A percentile compares a stretch with the other conserved stretches of the same genome.
Evolutionary conservation across 2,113 vertebrate genomes (phyloP).

Genomic region (Psilopsiagon aurifrons): DNA sequence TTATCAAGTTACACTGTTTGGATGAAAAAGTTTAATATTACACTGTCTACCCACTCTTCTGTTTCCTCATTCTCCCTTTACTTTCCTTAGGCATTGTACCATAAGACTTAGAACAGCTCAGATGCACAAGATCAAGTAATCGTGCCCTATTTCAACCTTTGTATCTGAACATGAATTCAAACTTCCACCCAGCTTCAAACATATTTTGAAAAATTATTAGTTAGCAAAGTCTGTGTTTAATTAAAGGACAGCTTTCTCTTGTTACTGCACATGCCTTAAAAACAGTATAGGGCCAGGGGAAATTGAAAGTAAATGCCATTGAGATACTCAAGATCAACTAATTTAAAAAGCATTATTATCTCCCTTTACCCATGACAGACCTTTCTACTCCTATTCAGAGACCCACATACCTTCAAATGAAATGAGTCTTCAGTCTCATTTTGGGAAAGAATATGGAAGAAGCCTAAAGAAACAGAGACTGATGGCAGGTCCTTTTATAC

Average conservation of each 20-base stretch:
- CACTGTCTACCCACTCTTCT: background rate
- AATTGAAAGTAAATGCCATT: background rate
- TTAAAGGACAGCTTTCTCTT: background rate
- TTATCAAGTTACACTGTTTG: conserved; percentile 25
- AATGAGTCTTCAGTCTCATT: background rate
- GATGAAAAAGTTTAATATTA: conserved; percentile 21
- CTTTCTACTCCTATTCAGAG: background rate
- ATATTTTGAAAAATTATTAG: background rate
- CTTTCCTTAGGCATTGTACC: background rate
- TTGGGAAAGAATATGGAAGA: background rate
- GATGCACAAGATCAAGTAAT: background rate
- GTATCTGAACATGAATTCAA: background rate
- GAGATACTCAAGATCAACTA: background rate
- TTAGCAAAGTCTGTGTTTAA: background rate
- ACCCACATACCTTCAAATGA: background rate
- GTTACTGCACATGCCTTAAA: background rate
- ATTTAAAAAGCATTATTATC: background rate
- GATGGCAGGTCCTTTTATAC: background rate
- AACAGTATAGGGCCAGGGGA: background rate
- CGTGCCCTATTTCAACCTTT: background rate
- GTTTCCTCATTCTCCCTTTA: background rate
- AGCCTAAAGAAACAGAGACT: background rate
- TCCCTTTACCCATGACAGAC: background rate
- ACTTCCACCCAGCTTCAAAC: background rate
- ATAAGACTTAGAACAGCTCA: background rate